Evolutionary conservation across 2,888 invertebrate genomes (phyloP).

Genomic region (Plebejus argus): DNA sequence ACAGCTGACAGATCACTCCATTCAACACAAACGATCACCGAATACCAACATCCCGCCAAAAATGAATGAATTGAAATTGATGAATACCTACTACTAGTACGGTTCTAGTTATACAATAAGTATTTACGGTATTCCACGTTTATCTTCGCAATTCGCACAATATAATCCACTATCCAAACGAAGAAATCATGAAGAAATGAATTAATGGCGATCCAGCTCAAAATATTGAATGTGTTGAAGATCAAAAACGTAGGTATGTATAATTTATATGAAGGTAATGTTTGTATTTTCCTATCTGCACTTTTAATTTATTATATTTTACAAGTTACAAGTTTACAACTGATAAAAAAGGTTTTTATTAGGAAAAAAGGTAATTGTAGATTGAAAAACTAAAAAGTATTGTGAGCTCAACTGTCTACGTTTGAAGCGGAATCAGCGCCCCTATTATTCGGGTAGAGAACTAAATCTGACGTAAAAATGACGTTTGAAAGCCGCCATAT

Average conservation of each 20-base stretch:
- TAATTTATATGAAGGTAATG: background rate
- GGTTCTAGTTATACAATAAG: slow-evolving; percentile 4
- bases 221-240: slow-evolving; percentile 33
- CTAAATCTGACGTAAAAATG: too few species aligned
- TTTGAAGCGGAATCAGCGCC: too few species aligned
- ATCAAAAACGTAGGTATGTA: slow-evolving; percentile 4
- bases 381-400: too few species aligned
- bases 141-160: slow-evolving; percentile 38
- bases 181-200: too few species aligned
- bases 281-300: background rate
- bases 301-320: background rate
- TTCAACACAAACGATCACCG: slow-evolving; percentile 53
- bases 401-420: too few species aligned
- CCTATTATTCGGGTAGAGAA: too few species aligned
- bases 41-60: slow-evolving; percentile 73
- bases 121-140: slow-evolving; percentile 6
- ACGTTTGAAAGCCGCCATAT: too few species aligned
- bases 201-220: slow-evolving; percentile 46
- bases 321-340: background rate
- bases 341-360: too few species aligned
- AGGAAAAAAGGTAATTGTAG: too few species aligned
- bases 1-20: slow-evolving; percentile 71
- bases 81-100: slow-evolving; percentile 35
- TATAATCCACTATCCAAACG: slow-evolving; percentile 44
- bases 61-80: too few species aligned